phyloP scores from a whole-genome alignment of 2,113 vertebrate species.

The Platichthys flesus region DNA sequence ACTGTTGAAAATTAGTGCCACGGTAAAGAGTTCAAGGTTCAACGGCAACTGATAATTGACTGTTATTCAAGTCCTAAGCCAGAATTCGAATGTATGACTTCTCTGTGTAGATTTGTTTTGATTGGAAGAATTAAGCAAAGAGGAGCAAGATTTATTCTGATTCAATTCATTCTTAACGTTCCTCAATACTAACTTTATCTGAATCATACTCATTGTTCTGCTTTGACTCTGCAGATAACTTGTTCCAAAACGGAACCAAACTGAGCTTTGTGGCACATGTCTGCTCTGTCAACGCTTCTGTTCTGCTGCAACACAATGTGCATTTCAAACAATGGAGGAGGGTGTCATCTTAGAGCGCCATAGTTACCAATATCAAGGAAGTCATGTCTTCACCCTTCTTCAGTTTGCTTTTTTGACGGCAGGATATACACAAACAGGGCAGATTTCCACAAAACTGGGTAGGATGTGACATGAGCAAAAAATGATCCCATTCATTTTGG shows the following conservation, averaged over 20 bases:
- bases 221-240: not conserved
- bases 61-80: not conserved
- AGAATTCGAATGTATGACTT: not conserved
- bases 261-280: not conserved
- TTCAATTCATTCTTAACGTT: not conserved
- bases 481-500: too few relatives aligned
- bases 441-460: too few relatives aligned
- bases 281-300: too few relatives aligned
- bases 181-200: not conserved
- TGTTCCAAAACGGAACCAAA: not conserved
- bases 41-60: not conserved
- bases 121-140: not conserved
- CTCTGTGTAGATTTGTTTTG: not conserved
- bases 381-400: too few relatives aligned
- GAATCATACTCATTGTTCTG: not conserved
- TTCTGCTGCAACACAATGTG: too few relatives aligned
- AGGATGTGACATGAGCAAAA: too few relatives aligned
- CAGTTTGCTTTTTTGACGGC: too few relatives aligned
- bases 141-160: not conserved
- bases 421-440: too few relatives aligned
- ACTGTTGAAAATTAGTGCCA: not conserved
- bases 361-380: too few relatives aligned
- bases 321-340: too few relatives aligned
- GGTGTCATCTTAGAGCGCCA: not conserved
- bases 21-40: not conserved